Evolutionary conservation across 1,140 invertebrate species (phyloP).

Genomic region (Periplaneta americana): DNA sequence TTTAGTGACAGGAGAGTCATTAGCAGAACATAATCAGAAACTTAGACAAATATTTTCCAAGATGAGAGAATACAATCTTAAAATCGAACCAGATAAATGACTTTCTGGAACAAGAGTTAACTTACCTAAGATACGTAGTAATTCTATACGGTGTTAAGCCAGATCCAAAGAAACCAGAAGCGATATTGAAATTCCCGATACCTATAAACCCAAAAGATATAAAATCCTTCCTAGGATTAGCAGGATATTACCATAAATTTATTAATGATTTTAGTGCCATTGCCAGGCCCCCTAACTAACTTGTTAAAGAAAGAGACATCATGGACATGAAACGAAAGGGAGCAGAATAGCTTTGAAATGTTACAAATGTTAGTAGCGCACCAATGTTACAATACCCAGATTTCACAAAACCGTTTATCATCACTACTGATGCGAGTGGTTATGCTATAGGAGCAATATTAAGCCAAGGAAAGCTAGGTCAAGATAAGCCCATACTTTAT

Average conservation of each 20-base stretch:
- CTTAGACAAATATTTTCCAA: constrained; percentile 33
- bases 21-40: constrained; percentile 31
- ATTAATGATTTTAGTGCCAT: constrained; percentile 25
- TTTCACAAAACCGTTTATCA: constrained; percentile 20
- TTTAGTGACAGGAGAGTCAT: constrained; percentile 31
- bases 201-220: not conserved
- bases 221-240: constrained; percentile 31
- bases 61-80: constrained; percentile 33
- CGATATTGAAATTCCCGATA: not conserved
- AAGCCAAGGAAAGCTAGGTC: constrained; percentile 20
- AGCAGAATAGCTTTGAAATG: no score
- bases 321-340: no score
- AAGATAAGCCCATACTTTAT: constrained; percentile 29
- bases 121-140: constrained; percentile 28
- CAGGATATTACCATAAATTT: constrained; percentile 35
- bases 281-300: constrained; percentile 24
- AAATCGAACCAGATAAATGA: constrained; percentile 38
- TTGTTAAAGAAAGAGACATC: constrained; percentile 16
- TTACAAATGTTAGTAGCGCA: constrained; percentile 11
- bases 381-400: constrained; percentile 17
- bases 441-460: constrained; percentile 20
- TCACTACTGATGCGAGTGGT: constrained; percentile 22
- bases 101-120: constrained; percentile 26
- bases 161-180: constrained; percentile 20
- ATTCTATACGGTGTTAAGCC: constrained; percentile 21